Percentiles rank a stretch among this genome's conserved stretches.
Evolutionary conservation across 2,113 vertebrate genomes (phyloP).

Genomic region (Lophius piscatorius): DNA sequence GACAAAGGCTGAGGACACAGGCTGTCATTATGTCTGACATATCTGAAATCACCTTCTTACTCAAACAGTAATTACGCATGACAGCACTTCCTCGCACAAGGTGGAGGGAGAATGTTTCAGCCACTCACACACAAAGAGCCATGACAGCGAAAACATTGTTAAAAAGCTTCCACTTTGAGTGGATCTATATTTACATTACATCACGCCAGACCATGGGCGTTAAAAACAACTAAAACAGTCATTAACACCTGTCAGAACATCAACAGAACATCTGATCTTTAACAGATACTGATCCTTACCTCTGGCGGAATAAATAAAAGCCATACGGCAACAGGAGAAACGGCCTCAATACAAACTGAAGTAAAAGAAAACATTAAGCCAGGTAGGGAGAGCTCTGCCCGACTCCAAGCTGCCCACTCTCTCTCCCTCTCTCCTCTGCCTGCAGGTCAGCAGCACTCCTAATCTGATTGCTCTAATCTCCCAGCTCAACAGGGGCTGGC

Average conservation of each 20-base stretch:
- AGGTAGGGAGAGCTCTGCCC: conserved; percentile 40
- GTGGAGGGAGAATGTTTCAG: neutral
- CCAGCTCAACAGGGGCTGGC: conserved; percentile 79
- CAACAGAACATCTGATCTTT: neutral
- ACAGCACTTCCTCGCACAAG: conserved; percentile 11
- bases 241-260: conserved; percentile 5
- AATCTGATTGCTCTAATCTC: conserved; percentile 97
- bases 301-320: conserved; percentile 48
- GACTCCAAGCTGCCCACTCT: conserved; percentile 44
- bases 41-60: conserved; percentile 26
- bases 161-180: neutral
- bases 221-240: conserved; percentile 1
- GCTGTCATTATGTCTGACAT: conserved; percentile 42
- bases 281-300: conserved; percentile 66
- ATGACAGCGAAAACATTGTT: neutral
- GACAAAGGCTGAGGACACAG: conserved; percentile 9
- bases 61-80: conserved; percentile 44
- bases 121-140: neutral
- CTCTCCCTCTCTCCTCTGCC: conserved; percentile 28
- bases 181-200: neutral
- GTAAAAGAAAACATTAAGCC: conserved; percentile 38
- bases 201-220: neutral
- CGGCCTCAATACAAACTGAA: conserved; percentile 29
- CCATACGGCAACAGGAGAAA: conserved; percentile 51
- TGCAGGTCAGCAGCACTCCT: conserved; percentile 79